These are phyloP conservation scores for Drosophila leonis DNA, from an alignment of 2,888 invertebrate species.

Conservation along the genomic window DNA sequence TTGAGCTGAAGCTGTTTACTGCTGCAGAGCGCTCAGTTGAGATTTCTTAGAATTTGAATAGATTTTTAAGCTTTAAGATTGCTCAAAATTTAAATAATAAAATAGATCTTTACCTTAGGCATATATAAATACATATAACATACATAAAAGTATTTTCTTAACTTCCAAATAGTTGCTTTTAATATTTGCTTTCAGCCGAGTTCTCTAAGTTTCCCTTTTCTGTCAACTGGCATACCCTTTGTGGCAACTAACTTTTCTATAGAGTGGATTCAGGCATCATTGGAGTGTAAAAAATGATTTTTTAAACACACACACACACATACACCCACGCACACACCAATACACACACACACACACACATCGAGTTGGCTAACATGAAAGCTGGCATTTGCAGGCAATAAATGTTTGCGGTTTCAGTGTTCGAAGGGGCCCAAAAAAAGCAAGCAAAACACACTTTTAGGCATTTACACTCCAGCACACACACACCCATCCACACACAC, in stretches of 20 bases:
- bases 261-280: constrained; percentile 50
- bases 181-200: background rate
- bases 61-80: too few species aligned
- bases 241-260: constrained; percentile 13
- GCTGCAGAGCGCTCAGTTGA: background rate
- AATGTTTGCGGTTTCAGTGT: constrained; percentile 75
- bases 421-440: constrained; percentile 48
- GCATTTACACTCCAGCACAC: constrained; percentile 67
- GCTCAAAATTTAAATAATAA: background rate
- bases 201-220: background rate
- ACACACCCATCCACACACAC: constrained; percentile 17
- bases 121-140: background rate
- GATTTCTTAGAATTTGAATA: too few species aligned
- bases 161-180: background rate
- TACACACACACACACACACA: constrained; percentile 16
- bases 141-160: background rate
- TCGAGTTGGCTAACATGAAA: constrained; percentile 65
- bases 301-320: constrained; percentile 44
- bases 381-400: constrained; percentile 76
- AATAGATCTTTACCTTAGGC: background rate
- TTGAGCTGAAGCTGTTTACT: too few species aligned
- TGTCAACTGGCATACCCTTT: constrained; percentile 5
- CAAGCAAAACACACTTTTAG: constrained; percentile 61
- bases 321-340: background rate
- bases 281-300: constrained; percentile 72